phyloP scores from a whole-genome alignment of 2,113 vertebrate genomes.

The Murina feae region DNA sequence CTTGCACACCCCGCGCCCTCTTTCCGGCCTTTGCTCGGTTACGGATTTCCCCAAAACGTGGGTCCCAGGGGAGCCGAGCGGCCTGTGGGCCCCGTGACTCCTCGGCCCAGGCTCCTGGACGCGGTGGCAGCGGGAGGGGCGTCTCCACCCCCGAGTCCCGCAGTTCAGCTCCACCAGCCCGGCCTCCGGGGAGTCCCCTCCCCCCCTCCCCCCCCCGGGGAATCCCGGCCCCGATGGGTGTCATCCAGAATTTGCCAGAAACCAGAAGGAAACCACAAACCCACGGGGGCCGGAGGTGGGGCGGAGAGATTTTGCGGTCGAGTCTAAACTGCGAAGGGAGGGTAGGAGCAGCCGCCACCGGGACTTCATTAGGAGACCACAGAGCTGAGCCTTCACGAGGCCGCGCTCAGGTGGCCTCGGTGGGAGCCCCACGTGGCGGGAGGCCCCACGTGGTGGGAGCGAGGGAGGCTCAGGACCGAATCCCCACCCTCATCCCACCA shows the following conservation, averaged over 20 bases:
- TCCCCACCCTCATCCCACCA: background rate
- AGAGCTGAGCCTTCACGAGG: background rate
- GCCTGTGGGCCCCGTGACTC: fast-evolving
- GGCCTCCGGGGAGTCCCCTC: background rate
- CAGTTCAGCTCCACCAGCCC: fast-evolving
- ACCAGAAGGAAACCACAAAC: constrained; percentile 61
- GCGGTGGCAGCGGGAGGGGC: fast-evolving
- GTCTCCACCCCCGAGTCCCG: background rate
- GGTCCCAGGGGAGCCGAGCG: background rate
- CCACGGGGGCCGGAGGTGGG: background rate
- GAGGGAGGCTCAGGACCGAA: background rate
- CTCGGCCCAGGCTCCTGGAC: background rate
- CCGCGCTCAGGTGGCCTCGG: background rate
- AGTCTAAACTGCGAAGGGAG: constrained; percentile 23
- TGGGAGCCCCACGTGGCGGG: background rate
- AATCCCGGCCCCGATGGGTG: background rate
- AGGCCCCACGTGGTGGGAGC: background rate
- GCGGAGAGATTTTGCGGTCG: constrained; percentile 50
- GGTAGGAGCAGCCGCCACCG: background rate
- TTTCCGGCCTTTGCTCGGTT: background rate
- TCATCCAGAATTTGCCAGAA: constrained; percentile 37
- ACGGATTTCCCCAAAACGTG: background rate
- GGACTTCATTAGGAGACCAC: constrained; percentile 65
- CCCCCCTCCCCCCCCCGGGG: background rate
- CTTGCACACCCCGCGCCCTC: background rate